phyloP scores from a whole-genome alignment of 1,140 invertebrate genomes.

The Drosophila orosa region DNA sequence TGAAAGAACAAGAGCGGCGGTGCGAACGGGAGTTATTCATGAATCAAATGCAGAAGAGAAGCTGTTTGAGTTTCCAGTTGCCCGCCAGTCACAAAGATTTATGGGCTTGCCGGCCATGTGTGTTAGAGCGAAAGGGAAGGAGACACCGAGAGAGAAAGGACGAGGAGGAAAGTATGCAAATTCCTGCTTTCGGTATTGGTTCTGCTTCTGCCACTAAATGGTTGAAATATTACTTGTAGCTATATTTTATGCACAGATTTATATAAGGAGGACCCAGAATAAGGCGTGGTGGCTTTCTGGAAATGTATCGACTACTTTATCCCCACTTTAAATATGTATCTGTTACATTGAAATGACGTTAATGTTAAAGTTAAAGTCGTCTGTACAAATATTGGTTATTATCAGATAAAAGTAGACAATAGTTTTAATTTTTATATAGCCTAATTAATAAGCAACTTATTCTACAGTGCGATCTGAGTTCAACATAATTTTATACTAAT shows the following conservation, averaged over 20 bases:
- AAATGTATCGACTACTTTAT: background rate
- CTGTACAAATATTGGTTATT: too few species aligned
- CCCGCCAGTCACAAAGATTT: slow-evolving; percentile 62
- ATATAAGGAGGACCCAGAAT: background rate
- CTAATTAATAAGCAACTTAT: too few species aligned
- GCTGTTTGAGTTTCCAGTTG: slow-evolving; percentile 54
- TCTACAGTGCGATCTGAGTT: too few species aligned
- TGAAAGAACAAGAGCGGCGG: slow-evolving; percentile 10
- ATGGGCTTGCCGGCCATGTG: slow-evolving; percentile 30
- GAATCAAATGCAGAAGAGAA: slow-evolving; percentile 62
- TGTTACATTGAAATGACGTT: background rate
- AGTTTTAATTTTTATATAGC: too few species aligned
- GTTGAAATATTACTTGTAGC: slow-evolving; percentile 66
- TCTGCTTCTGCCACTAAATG: slow-evolving; percentile 46
- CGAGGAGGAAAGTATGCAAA: slow-evolving; percentile 49
- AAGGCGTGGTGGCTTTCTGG: background rate
- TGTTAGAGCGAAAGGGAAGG: background rate
- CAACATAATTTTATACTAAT: too few species aligned
- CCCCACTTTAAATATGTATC: background rate
- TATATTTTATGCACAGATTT: slow-evolving; percentile 63
- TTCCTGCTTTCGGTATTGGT: slow-evolving; percentile 39
- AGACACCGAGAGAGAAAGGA: background rate
- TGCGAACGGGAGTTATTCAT: slow-evolving; percentile 39
- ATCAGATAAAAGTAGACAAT: too few species aligned
- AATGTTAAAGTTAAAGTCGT: background rate